These are phyloP conservation scores for Garrulus glandarius DNA, from an alignment of 2,797 vertebrate species.

Conservation along the genomic window DNA sequence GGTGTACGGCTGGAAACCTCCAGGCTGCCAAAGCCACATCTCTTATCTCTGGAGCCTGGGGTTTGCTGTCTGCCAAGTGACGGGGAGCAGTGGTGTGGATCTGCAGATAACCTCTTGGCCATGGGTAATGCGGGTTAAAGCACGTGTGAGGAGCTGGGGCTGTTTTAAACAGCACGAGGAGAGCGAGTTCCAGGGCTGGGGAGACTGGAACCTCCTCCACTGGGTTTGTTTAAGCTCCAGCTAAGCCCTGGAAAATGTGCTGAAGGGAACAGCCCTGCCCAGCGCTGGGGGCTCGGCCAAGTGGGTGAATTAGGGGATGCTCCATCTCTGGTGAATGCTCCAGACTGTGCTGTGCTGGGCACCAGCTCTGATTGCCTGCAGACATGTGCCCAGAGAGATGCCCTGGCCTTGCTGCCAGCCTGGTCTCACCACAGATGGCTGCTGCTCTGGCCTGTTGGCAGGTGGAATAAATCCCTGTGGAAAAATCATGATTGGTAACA, in stretches of 20 bases:
- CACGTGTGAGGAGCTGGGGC: background rate
- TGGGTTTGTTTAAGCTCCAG: background rate
- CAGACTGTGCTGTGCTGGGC: background rate
- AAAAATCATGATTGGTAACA: background rate
- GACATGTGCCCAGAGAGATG: background rate
- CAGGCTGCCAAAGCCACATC: background rate
- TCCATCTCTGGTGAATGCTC: accelerated
- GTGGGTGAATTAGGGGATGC: background rate
- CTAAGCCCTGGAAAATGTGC: background rate
- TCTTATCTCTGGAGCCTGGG: background rate
- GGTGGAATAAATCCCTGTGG: background rate
- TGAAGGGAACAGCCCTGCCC: background rate
- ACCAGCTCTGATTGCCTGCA: background rate
- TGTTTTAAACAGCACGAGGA: accelerated
- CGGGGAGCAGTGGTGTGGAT: background rate
- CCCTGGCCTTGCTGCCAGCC: background rate
- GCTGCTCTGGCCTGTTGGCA: background rate
- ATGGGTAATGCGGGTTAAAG: background rate
- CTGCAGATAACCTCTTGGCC: background rate
- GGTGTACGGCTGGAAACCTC: background rate
- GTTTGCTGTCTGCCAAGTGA: background rate
- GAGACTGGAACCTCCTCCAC: background rate
- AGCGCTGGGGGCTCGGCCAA: background rate
- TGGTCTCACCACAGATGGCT: accelerated
- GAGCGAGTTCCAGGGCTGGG: background rate